These are phyloP conservation scores for Aphelenchoides fujianensis DNA, from an alignment of 1,140 invertebrate genomes.

Conservation along the genomic window DNA sequence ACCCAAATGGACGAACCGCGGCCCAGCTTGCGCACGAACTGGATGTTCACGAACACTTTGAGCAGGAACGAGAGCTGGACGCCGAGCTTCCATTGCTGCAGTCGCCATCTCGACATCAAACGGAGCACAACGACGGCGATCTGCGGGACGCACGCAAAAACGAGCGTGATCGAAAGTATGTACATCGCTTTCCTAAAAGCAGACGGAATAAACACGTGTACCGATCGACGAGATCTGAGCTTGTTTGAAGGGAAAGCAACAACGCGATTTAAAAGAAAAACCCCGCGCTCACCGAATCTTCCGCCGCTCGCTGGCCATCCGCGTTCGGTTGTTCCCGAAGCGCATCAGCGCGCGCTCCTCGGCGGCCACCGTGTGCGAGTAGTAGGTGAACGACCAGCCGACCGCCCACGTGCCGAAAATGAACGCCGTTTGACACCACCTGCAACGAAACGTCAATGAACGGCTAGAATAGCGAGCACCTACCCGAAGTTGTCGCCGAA, in stretches of 20 bases:
- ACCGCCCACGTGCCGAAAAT: constrained; percentile 20
- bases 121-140: constrained; percentile 13
- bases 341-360: constrained; percentile 22
- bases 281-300: constrained; percentile 27
- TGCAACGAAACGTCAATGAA: constrained; percentile 6
- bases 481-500: constrained; percentile 43
- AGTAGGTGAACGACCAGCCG: constrained; percentile 23
- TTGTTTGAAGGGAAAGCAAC: not conserved
- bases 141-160: constrained; percentile 16
- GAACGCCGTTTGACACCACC: constrained; percentile 31
- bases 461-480: too few species aligned
- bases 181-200: constrained; percentile 31
- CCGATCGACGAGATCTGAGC: not conserved
- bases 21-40: constrained; percentile 15
- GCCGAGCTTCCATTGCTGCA: constrained; percentile 21
- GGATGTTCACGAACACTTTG: constrained; percentile 22
- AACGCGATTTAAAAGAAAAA: constrained; percentile 1
- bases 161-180: constrained; percentile 6
- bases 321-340: constrained; percentile 31
- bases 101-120: constrained; percentile 19
- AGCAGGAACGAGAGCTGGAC: constrained; percentile 20
- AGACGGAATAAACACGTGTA: not conserved
- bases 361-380: constrained; percentile 23
- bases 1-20: not conserved
- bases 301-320: constrained; percentile 25